Conservation (phyloP, 2,797 vertebrate species). For the Xenops minutus region DNA sequence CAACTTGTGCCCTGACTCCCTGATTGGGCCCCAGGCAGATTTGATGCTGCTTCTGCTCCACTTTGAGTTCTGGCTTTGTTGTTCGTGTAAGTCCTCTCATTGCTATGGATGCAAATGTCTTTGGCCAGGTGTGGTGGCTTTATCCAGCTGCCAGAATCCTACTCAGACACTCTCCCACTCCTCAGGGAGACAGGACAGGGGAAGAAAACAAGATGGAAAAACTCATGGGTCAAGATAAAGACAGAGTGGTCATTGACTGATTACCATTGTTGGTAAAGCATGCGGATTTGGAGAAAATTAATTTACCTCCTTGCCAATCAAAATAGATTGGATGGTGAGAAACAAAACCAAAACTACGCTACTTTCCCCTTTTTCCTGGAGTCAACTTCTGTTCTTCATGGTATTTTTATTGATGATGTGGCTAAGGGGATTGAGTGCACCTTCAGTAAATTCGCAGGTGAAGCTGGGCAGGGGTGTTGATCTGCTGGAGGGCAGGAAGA, state of each 20-base stretch:
- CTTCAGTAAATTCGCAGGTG: background rate
- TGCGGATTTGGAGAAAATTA: background rate
- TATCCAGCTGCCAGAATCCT: too few species aligned
- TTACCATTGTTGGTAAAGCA: background rate
- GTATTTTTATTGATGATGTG: background rate
- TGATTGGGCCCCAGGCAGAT: background rate
- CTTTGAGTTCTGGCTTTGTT: background rate
- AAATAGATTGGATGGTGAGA: background rate
- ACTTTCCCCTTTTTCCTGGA: background rate
- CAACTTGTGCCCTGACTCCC: background rate
- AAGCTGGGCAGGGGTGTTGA: background rate
- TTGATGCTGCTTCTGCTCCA: background rate
- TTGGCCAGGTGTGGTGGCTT: background rate
- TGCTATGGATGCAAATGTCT: background rate
- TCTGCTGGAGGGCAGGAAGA: background rate
- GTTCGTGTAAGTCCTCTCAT: background rate
- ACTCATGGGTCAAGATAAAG: background rate
- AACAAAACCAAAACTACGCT: background rate
- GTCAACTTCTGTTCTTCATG: background rate
- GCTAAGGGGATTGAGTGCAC: background rate
- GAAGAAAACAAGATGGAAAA: background rate
- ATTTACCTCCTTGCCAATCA: background rate
- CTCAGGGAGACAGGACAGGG: background rate
- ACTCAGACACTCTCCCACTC: background rate
- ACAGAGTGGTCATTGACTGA: background rate